Base-by-base conservation (phyloP, 2,113 vertebrate genomes). In the Actinemys pallida region DNA sequence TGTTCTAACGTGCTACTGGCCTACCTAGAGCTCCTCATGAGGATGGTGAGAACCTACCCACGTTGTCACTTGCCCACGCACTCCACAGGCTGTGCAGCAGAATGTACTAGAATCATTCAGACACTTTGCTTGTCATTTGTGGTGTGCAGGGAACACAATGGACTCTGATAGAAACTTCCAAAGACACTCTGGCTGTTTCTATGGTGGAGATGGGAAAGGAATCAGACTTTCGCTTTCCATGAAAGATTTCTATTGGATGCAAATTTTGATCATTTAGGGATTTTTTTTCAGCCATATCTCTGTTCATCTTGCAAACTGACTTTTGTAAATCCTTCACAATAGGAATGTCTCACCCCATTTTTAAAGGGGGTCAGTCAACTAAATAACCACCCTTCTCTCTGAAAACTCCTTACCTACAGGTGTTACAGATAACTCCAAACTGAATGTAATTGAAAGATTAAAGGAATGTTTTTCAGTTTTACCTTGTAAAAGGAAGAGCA, bases 41-140 rank as follows among this genome's bases (percentile, higher is more conserved):
- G 87, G 39, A 4, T 19, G 1, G 29, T 45, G 45, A 56, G 62
- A 27, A 31, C 10, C 10, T 81, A 22, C 7, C 27, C 0, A 0
- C 25, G 0, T 72, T 49, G 4, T 2, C 16, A 22, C 47, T 85
- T 0, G 0, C 12, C 1, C 69, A 12, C 4, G 24, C 50, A 27
- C 12, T 45, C 65, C 0, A 0, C 83, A 81, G 83, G 76, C 76
- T 39, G 45, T 78, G 49, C 65, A 14, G 47, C 13, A 52, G 49
- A 39, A n/a, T 20, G 17, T 39, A 10, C 65, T 39, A n/a, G 8
- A 69, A 39, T n/a, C n/a, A 20, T 72, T 39, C 35, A 39, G 8
- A 20, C n/a, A 10, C n/a, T 72, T 20, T 39, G 57, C 12, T 59
- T 59, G 56, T 12, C 27, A 12, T 31, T 6, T 59, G 17, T 17